Conservation (phyloP, 2,888 invertebrate genomes). For the Anthrax anthrax region DNA sequence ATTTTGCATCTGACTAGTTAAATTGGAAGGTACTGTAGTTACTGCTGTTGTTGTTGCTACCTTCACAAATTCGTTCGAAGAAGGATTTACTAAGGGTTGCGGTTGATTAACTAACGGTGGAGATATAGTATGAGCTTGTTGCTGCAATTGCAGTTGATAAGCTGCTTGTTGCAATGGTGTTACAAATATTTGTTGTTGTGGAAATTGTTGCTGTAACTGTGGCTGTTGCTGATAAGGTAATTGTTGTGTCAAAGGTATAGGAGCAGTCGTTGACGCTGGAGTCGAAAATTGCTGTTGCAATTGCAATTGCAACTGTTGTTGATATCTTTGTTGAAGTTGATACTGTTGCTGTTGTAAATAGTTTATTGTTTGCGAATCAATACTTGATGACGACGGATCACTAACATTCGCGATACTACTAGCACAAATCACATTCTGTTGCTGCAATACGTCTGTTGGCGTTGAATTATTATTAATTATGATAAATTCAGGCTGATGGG, state of each 20-base stretch:
- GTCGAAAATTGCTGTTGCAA: constrained; percentile 19
- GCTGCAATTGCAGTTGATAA: background rate
- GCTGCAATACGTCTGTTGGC: constrained; percentile 8
- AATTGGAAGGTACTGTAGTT: constrained; percentile 9
- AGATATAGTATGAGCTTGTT: background rate
- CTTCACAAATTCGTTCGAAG: background rate
- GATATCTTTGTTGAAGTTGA: constrained; percentile 30
- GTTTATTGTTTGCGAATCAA: constrained; percentile 20
- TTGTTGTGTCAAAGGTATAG: constrained; percentile 15
- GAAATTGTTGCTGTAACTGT: constrained; percentile 13
- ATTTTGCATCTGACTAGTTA: constrained; percentile 28
- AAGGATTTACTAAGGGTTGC: constrained; percentile 15
- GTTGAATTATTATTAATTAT: constrained; percentile 25
- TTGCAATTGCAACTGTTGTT: constrained; percentile 17
- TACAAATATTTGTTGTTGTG: constrained; percentile 6
- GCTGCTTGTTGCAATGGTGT: background rate
- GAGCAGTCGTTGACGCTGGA: background rate
- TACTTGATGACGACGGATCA: constrained; percentile 19
- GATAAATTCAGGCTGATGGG: constrained; percentile 26
- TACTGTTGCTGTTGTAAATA: constrained; percentile 30
- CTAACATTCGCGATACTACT: constrained; percentile 3
- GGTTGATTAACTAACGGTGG: constrained; percentile 16
- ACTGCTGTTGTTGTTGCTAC: constrained; percentile 6
- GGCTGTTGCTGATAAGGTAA: constrained; percentile 9
- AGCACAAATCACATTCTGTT: constrained; percentile 4